Conservation (phyloP, 2,797 vertebrate species). For the Neosilurus hyrtlii region DNA sequence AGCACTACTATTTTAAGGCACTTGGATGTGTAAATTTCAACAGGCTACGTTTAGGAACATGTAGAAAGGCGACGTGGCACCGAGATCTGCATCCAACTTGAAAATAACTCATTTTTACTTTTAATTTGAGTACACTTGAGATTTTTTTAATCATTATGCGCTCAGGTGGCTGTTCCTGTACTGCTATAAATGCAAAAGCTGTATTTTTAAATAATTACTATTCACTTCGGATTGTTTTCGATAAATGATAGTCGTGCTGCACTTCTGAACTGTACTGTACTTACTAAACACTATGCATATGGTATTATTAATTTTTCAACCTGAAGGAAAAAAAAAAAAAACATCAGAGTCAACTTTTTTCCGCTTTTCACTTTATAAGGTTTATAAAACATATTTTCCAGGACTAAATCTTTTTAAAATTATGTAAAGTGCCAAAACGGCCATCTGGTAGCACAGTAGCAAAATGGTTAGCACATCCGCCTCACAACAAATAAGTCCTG, state of each 20-base stretch:
- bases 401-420: neutral
- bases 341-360: neutral
- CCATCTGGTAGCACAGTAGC: neutral
- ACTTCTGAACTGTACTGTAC: neutral
- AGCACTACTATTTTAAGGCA: conserved; percentile 24
- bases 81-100: neutral
- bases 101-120: neutral
- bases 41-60: conserved; percentile 26
- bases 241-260: neutral
- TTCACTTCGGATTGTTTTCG: neutral
- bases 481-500: too few species aligned
- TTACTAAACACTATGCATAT: neutral
- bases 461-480: too few species aligned
- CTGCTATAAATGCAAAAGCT: neutral
- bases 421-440: neutral
- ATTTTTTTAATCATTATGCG: neutral
- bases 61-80: neutral
- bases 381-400: neutral
- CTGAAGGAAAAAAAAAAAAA: neutral
- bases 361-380: neutral
- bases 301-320: neutral
- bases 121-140: conserved; percentile 10
- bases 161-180: neutral
- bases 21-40: conserved; percentile 31
- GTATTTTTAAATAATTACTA: neutral